Evolutionary conservation across 1,140 invertebrate species (phyloP), one percentile per base, ranked within the genome.

Genomic region (Nephotettix cincticeps): DNA sequence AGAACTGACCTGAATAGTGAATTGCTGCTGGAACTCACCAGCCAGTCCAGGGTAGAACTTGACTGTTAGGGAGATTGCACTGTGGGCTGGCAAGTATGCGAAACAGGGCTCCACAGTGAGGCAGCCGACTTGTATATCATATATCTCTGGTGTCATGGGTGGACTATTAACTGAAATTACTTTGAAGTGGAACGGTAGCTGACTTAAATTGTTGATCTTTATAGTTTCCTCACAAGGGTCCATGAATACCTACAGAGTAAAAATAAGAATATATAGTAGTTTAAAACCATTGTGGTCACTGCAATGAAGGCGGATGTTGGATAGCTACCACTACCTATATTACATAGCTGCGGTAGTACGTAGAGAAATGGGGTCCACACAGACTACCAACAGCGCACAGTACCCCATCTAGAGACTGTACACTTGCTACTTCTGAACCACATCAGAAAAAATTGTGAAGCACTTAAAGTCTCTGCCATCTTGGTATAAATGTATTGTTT

Each of bases 1-100:
- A n/a, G n/a, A n/a, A 45, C 21, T 21, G 23, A 54, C 45, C 67
- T 69, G 23, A 25, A 56, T 28, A 6, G 29, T 56, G 21, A 47
- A 32, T n/a, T 19, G 28, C 36, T 70, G n/a, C 13, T 64, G 27
- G n/a, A 70, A 70, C 23, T 47, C 54, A 4, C 69, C 54, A 6
- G 32, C 21, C 21, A 27, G 14, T 1, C 64, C 23, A 9, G 64
- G 64, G 27, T 21, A 67, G 23, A 43, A 67, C 27, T 45, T 67
- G 40, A 67, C 64, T 3, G 0, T 2, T 14, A 67, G n/a, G 3
- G 6, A 13, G 3, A 43, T 17, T 23, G 14, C 14, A 3, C 9
- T 1, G n/a, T 67, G 30, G 17, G 2, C 9, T 14, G 32, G 4
- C 11, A 67, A 21, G 4, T 19, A 36, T 13, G 32, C 64, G 45